Base-by-base conservation (phyloP, 2,797 vertebrate genomes). In the Petrocephalus sullivani region DNA sequence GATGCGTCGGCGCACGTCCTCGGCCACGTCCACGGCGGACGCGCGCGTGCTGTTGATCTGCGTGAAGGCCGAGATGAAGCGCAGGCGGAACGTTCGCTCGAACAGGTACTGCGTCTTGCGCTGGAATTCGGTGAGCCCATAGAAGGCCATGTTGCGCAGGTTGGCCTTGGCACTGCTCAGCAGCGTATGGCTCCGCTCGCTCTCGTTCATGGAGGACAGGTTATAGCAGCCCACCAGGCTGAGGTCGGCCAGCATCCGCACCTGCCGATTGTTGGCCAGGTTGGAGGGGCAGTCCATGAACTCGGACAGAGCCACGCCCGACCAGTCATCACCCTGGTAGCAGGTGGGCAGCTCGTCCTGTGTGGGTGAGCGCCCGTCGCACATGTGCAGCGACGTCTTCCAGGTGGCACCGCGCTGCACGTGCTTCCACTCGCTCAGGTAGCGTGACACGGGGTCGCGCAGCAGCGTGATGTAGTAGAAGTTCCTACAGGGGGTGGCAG, bases 31-130 rank as follows among this genome's bases (percentile, higher is more conserved):
- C 95, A 99, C 98, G 0, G 98, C 98, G 93, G 98, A 97, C 23
- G 98, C 98, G 3, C 98, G 96, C 0, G 98, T 99, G 90, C 97
- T 97, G 49, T 99, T 99, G 94, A 99, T 97, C 86, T 99, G 98
- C 4, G 98, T 99, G 95, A 99, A 99, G 0, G 98, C 97, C 0
- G 98, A 95, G 92, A 99, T 99, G 95, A 99, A 99, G 90, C 97
- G 96, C 92, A 99, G 96, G 94, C 94, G 97, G 95, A 99, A 99
- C 94, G 98, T 99, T 95, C 97, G 97, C 95, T 99, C 98, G 67
- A 99, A 99, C 94, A 99, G 96, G 94, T 98, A 99, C 92, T 99
- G 98, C 0, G 98, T 99, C 95, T 99, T 99, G 93, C 98, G 96
- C 92, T 99, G 98, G 92, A 98, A 99, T 91, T 99, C 98, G 0